phyloP scores from a whole-genome alignment of 1,140 invertebrate species.

The Aleiodes sp. region DNA sequence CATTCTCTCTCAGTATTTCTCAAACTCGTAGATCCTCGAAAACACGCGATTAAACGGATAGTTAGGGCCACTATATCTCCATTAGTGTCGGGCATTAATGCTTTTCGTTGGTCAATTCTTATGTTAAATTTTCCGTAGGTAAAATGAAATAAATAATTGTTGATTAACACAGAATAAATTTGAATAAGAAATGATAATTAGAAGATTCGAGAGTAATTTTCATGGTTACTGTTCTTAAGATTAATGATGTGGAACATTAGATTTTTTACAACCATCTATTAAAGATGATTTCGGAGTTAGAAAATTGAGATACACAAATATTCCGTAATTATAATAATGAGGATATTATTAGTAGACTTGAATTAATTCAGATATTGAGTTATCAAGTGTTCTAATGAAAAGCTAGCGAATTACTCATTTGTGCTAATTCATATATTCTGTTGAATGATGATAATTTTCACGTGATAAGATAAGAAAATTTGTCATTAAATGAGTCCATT shows the following conservation, averaged over 20 bases:
- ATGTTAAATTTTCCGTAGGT: slow-evolving; percentile 11
- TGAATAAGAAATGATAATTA: not conserved
- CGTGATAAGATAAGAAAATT: too few species aligned
- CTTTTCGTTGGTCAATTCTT: slow-evolving; percentile 4
- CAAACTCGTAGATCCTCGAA: slow-evolving; percentile 23
- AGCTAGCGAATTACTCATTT: too few species aligned
- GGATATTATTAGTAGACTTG: too few species aligned
- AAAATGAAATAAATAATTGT: slow-evolving; percentile 27
- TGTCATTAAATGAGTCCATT: too few species aligned
- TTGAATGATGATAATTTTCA: too few species aligned
- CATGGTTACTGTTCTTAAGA: not conserved
- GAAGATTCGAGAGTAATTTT: not conserved
- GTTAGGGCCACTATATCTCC: slow-evolving; percentile 35
- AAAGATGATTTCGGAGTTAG: too few species aligned
- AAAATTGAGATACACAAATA: too few species aligned
- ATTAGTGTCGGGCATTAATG: slow-evolving; percentile 37
- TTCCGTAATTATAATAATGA: too few species aligned
- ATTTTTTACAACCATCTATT: too few species aligned
- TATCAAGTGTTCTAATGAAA: too few species aligned
- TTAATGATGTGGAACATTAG: not conserved
- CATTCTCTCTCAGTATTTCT: not conserved
- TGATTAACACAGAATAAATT: not conserved
- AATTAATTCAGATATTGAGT: too few species aligned
- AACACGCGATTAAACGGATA: slow-evolving; percentile 28
- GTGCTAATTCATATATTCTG: too few species aligned